Evolutionary conservation across 2,888 invertebrate species (phyloP), one percentile per base, ranked within the genome.

Genomic region (Deladenus siricidicola): DNA sequence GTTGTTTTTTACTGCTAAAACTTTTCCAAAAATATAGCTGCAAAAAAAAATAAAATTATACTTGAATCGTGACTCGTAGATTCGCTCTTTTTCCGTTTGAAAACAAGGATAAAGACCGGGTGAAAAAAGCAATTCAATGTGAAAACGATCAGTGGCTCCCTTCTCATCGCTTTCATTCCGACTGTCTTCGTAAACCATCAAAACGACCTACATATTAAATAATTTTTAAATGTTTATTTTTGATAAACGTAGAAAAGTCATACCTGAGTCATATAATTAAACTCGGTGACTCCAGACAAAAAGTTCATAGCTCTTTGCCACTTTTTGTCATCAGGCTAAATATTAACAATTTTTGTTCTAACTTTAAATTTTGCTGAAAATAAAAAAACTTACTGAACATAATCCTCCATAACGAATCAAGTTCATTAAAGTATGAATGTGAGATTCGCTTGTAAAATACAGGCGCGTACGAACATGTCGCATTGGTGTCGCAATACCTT

Each of bases 161-260:
- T 58, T 58, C 14, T 28, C 45, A 4, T 56, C 43, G 85, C 85
- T 0, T 88, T 88, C 82, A 6, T 93, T 0, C 89, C 93, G 4
- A 91, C 67, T 94, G 82, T 99, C 98, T 82, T 98, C 98, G 79
- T 98, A 99, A 0, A 93, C 83, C 96, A 99, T 98, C 91, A 99
- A 92, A 28, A 98, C 90, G 14, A 74, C 67, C 64, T 73, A 62
- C 8, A 63, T 57, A 47, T 47, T 47, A 10, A 21, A 24, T 19
- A 34, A 6, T 53, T 34, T 14, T 17, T 34, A 29, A 53, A 53
- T 21, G 8, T n/a, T 43, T 17, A 21, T n/a, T 23, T 4, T 44
- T 21, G 8, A n/a, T 6, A 55, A 42, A 30, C 3, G 24, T 23
- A n/a, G 19, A 24, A 14, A 10, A 52, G 24, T 19, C 26, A 49